Evolutionary conservation across 2,888 invertebrate genomes (phyloP), one percentile per base, ranked within the genome.

Genomic region (Chrysolina haemoptera): DNA sequence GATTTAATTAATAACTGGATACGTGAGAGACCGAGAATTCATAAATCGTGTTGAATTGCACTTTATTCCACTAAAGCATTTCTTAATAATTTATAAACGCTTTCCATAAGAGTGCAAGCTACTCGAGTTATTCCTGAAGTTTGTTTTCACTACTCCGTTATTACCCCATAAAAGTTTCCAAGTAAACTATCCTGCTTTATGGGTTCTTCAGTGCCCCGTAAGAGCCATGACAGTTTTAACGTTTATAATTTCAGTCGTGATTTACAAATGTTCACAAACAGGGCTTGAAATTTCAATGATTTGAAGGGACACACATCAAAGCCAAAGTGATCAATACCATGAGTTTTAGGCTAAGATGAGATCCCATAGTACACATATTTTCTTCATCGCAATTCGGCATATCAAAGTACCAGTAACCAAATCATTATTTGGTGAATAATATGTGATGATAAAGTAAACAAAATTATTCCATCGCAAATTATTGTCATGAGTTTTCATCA

Each of bases 41-140:
- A 59, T 59, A 59, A 27, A 59, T 59, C 59, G 59, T 59, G 59
- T 59, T 59, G 18, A 59, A 59, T 59, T 27, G 59, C 59, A 59
- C 59, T 27, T 59, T 35, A 59, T 16, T 35, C 59, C n/a, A n/a
- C 5, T 59, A 35, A n/a, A 35, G 8, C 59, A 59, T 59, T 35
- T 59, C 59, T 59, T 35, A 59, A 22, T 35, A 59, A 22, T 27
- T 59, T 16, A 59, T 59, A 35, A 59, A 35, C 59, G 59, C 59
- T 59, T 59, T 59, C 35, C 59, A 35, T 59, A 59, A 59, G 35
- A 59, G 59, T 59, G 59, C 35, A 59, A 59, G 35, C 59, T 59
- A 35, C 59, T 59, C 35, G 35, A 59, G 59, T 59, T 35, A 27
- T 59, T 59, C 18, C 59, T 27, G 59, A 53, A 59, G 27, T 59